Evolutionary conservation across 2,888 invertebrate genomes (phyloP), one percentile per base, ranked within the genome.

Genomic region (Smittia sp.): DNA sequence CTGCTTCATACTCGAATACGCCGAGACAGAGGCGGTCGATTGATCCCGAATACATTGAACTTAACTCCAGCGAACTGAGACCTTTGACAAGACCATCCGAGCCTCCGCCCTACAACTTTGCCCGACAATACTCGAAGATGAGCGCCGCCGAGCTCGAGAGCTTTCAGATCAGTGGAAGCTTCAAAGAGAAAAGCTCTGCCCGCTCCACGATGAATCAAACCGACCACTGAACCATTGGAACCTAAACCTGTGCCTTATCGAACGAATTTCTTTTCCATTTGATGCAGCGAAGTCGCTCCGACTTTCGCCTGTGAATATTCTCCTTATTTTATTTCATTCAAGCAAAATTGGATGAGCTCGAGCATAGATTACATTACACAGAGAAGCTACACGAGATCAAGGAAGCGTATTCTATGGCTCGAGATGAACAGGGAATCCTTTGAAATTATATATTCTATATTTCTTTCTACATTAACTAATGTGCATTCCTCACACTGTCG

Each of bases 31-130:
- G 66, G 70, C 38, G 62, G n/a, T 54, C 65, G 3, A 32, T 52
- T 13, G 67, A 74, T 68, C 68, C 46, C 24, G 41, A 69, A 58
- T 67, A 68, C n/a, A 73, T 73, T n/a, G 74, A 68, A 20, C 54
- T 74, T 9, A 41, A 22, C 7, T 27, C 62, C 13, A 66, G 27
- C 4, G 62, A 74, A n/a, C 68, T 68, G 13, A n/a, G 66, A 62
- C 74, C 67, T 18, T 38, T 67, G 18, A 39, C 24, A 13, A 13
- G 41, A 11, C 52, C 52, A 9, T 22, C 39, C 18, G 63, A 87
- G 78, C 93, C 93, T 15, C 93, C 93, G 0, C 93, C 93, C 0
- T 93, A 93, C 82, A 91, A 93, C 78, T 90, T 93, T 78, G 93
- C 92, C 11, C 20, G 46, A 39, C 63, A 65, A 20, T 73, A 73